These are phyloP conservation scores for Sardinella longiceps DNA, from an alignment of 2,797 vertebrate genomes.

Conservation along the genomic window DNA sequence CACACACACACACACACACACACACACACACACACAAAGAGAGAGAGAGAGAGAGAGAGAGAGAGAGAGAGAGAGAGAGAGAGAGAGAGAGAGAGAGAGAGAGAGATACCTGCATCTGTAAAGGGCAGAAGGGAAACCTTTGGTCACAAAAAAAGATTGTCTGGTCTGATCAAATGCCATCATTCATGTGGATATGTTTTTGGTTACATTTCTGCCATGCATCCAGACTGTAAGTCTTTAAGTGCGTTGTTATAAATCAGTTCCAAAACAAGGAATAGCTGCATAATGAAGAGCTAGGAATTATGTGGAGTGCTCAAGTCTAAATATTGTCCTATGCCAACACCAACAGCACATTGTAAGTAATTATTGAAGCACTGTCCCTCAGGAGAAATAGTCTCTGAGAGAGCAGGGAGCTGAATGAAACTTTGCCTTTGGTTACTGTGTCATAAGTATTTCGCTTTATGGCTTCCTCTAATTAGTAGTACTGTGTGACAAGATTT, in stretches of 20 bases:
- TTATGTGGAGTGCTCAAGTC: slow-evolving; percentile 31
- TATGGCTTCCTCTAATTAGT: slow-evolving; percentile 45
- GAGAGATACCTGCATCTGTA: neutral
- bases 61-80: too few species aligned
- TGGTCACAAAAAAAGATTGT: neutral
- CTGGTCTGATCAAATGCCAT: neutral
- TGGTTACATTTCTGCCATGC: neutral
- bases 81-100: too few species aligned
- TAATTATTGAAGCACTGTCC: slow-evolving; percentile 49
- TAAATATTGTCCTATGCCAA: slow-evolving; percentile 46
- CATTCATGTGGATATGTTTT: neutral
- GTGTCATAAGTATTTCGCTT: slow-evolving; percentile 49
- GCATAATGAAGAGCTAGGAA: neutral
- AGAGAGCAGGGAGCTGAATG: slow-evolving; percentile 31
- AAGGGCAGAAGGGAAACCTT: neutral
- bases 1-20: too few species aligned
- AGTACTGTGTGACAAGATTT: slow-evolving; percentile 19
- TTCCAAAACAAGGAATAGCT: neutral
- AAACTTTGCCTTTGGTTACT: slow-evolving; percentile 48
- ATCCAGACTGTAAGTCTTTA: neutral
- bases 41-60: too few species aligned
- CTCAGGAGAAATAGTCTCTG: slow-evolving; percentile 29
- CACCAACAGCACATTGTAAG: slow-evolving; percentile 43
- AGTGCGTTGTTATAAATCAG: neutral
- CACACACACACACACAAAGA: too few species aligned